Evolutionary conservation across 2,888 invertebrate species (phyloP).

Genomic region (Thalpophila matura): DNA sequence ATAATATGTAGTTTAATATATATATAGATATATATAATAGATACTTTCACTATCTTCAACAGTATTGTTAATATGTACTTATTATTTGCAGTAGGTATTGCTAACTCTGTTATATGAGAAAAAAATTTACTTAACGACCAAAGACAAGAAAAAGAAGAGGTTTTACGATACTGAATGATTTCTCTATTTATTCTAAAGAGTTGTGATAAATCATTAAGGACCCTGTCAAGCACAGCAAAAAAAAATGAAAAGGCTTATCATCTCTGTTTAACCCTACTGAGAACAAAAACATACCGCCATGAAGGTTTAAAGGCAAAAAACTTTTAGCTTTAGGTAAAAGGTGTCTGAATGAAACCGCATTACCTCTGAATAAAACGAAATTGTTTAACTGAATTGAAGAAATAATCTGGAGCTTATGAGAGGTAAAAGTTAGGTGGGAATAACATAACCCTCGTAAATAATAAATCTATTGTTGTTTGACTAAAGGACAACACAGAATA

Average conservation of each 20-base stretch:
- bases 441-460: slow-evolving; percentile 40
- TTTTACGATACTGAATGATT: not conserved
- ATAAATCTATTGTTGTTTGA: slow-evolving; percentile 31
- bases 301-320: not conserved
- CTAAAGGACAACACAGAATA: slow-evolving; percentile 22
- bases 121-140: no score
- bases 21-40: no score
- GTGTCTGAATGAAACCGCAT: not conserved
- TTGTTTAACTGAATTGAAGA: slow-evolving; percentile 13
- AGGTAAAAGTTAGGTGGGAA: slow-evolving; percentile 18
- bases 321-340: slow-evolving; percentile 1
- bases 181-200: not conserved
- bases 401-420: slow-evolving; percentile 4
- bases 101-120: no score
- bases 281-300: not conserved
- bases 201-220: not conserved
- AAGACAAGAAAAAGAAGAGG: no score
- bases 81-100: no score
- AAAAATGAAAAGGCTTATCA: not conserved
- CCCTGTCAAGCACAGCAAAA: no score
- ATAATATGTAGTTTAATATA: no score
- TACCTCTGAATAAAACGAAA: slow-evolving; percentile 10
- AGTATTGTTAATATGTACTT: no score
- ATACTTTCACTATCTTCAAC: no score
- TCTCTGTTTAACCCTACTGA: not conserved